Evolutionary conservation across 2,113 vertebrate species (phyloP).

Genomic region (Progne subis): DNA sequence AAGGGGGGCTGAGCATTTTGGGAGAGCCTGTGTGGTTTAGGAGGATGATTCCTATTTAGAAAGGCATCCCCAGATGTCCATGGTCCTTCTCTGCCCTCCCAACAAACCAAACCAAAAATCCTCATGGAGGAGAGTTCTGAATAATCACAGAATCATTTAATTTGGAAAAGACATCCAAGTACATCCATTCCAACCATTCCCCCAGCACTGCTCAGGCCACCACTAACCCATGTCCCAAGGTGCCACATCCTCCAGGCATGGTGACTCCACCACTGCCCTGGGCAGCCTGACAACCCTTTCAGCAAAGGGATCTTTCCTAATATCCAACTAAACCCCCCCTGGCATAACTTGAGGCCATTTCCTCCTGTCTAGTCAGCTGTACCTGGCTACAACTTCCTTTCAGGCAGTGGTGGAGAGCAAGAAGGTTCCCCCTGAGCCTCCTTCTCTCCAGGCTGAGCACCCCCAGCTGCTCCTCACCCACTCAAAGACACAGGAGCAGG

Average conservation of each 20-base stretch:
- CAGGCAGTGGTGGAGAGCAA: background rate
- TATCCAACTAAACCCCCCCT: background rate
- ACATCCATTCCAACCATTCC: background rate
- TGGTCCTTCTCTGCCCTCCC: background rate
- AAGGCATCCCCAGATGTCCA: background rate
- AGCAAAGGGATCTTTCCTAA: background rate
- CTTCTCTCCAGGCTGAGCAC: background rate
- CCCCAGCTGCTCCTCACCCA: background rate
- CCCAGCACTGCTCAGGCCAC: background rate
- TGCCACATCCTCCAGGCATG: background rate
- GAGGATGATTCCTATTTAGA: background rate
- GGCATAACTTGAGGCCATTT: background rate
- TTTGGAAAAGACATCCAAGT: background rate
- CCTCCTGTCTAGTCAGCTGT: background rate
- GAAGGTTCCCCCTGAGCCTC: background rate
- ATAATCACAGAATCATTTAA: fast-evolving
- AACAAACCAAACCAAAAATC: background rate
- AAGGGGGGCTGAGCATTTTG: background rate
- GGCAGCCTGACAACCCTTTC: background rate
- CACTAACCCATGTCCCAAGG: background rate
- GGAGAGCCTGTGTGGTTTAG: background rate
- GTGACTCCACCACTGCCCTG: background rate
- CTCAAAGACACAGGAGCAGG: background rate
- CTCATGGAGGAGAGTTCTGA: background rate
- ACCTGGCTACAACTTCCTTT: background rate